Percentiles rank a stretch among this genome's conserved stretches.
These are phyloP conservation scores for Calephelis perditalis DNA, from an alignment of 2,888 invertebrate species.

Conservation along the genomic window DNA sequence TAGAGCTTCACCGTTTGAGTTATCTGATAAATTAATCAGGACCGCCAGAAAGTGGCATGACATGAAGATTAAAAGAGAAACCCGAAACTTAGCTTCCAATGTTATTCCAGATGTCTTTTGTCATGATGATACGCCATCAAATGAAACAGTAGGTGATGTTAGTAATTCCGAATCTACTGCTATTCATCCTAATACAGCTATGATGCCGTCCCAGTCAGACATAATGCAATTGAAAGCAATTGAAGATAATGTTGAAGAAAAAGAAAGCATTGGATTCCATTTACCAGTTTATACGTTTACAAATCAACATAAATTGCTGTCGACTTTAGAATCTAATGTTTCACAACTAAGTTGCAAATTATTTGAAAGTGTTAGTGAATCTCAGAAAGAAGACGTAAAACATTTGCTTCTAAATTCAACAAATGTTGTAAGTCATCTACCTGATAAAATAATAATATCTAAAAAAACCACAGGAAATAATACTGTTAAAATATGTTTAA, in stretches of 20 bases:
- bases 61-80: slow-evolving; percentile 31
- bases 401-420: slow-evolving; percentile 29
- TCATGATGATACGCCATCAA: slow-evolving; percentile 11
- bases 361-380: not conserved
- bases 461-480: slow-evolving; percentile 39
- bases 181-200: slow-evolving; percentile 53
- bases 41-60: slow-evolving; percentile 48
- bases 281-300: slow-evolving; percentile 42
- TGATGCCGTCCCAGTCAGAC: slow-evolving; percentile 26
- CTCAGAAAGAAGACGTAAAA: not conserved
- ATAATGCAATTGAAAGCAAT: slow-evolving; percentile 24
- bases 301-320: slow-evolving; percentile 49
- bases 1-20: slow-evolving; percentile 53
- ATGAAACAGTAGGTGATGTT: slow-evolving; percentile 31
- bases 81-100: slow-evolving; percentile 19
- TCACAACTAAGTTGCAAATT: slow-evolving; percentile 4
- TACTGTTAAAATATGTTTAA: slow-evolving; percentile 44
- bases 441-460: slow-evolving; percentile 40
- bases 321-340: slow-evolving; percentile 37
- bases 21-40: slow-evolving; percentile 47
- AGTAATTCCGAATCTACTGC: slow-evolving; percentile 30
- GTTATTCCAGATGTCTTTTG: slow-evolving; percentile 15
- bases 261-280: slow-evolving; percentile 24
- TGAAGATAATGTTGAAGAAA: slow-evolving; percentile 27
- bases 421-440: slow-evolving; percentile 38